Evolutionary conservation across 2,888 invertebrate genomes (phyloP).

Genomic region (Rutpela maculata): DNA sequence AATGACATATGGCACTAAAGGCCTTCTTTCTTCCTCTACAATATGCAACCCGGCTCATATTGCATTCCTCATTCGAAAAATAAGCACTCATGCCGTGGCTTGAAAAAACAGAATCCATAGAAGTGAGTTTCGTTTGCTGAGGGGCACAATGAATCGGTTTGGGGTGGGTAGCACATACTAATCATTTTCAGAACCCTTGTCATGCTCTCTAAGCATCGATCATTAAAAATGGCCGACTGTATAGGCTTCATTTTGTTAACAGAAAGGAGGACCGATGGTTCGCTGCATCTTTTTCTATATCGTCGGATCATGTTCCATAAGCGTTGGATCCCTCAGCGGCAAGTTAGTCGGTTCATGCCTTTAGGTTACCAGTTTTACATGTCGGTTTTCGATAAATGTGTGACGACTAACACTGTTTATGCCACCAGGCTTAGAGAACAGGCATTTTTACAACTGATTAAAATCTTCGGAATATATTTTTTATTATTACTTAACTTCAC

Average conservation of each 20-base stretch:
- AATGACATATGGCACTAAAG: conserved; percentile 57
- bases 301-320: conserved; percentile 27
- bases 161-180: conserved; percentile 63
- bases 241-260: conserved; percentile 57
- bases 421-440: background rate
- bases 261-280: conserved; percentile 39
- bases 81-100: conserved; percentile 49
- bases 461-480: no score
- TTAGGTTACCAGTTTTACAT: background rate
- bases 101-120: conserved; percentile 59
- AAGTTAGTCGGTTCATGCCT: conserved; percentile 23
- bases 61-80: conserved; percentile 43
- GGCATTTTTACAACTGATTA: background rate
- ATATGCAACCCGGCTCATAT: conserved; percentile 45
- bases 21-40: conserved; percentile 48
- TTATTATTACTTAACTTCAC: no score
- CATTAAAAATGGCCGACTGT: conserved; percentile 65
- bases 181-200: conserved; percentile 69
- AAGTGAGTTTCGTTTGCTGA: conserved; percentile 45
- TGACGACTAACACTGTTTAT: conserved; percentile 9
- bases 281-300: conserved; percentile 37
- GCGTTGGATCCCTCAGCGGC: conserved; percentile 12
- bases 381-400: conserved; percentile 18
- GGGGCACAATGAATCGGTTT: conserved; percentile 42
- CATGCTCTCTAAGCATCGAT: conserved; percentile 67